Base-by-base conservation (phyloP, 2,797 vertebrate species). In the Oryzias dopingdopingensis region DNA sequence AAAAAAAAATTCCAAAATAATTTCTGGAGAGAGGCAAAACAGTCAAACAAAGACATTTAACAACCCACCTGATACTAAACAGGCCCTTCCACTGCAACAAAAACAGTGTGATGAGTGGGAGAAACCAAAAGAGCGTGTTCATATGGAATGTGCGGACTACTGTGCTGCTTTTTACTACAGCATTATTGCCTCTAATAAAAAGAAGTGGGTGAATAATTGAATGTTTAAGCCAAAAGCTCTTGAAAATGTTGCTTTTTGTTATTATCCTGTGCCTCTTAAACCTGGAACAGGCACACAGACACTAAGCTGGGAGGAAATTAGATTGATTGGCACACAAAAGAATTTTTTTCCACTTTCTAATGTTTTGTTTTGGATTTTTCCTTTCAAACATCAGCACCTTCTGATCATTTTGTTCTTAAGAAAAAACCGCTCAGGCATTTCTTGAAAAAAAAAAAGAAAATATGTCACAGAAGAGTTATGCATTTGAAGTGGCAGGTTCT, bases 401-500 rank as follows among this genome's bases (percentile, higher is more conserved):
- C 24, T 13, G 23, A 52, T 43, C n/a, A 23, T 20, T 67, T 49
- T 67, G 43, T 52, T 20, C 57, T 52, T 42, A 6, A 46, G 44
- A 26, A 48, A 73, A 54, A 73, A 46, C 42, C 72, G 77, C 71
- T 67, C 77, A 72, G 67, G 49, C 67, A 59, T 45, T 40, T 29
- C 67, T 29, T 43, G 62, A 65, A n/a, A 62, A 59, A 73, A 68
- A 78, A 67, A 62, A 71, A 58, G 20, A 20, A 14, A 14, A 76
- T 62, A 71, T 69, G 59, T 43, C 40, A 13, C 62, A 20, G 46
- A 5, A 70, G 63, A 56, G 73, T 67, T 79, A 66, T 75, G 71
- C 56, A 76, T 60, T 77, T 85, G 42, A 79, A 68, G 69, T 72
- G 70, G 60, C 52, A 46, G 64, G 50, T 74, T 66, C 54, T 66